A percentile compares a stretch with the other conserved stretches of the same genome.
These are phyloP conservation scores for Hemistola chrysoprasaria DNA, from an alignment of 2,888 invertebrate species.

Conservation along the genomic window DNA sequence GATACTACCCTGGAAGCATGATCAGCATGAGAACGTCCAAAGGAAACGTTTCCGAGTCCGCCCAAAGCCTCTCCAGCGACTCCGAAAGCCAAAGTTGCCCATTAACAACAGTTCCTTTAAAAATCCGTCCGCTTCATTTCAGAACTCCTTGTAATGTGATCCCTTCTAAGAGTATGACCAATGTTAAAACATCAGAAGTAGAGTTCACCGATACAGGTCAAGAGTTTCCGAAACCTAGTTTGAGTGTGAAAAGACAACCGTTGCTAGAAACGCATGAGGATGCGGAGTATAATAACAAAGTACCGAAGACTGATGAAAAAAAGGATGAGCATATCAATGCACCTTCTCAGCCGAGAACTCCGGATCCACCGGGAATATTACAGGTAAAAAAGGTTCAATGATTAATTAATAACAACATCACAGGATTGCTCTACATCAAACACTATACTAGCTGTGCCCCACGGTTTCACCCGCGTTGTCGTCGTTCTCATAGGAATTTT, in stretches of 20 bases:
- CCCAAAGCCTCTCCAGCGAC: constrained; percentile 85
- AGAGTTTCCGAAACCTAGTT: constrained; percentile 53
- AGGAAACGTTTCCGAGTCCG: constrained; percentile 83
- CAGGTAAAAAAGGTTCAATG: constrained; percentile 75
- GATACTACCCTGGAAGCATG: constrained; percentile 84
- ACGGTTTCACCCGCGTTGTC: too few species aligned
- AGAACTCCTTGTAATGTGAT: constrained; percentile 66
- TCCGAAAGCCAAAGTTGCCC: constrained; percentile 83
- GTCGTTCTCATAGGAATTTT: too few species aligned
- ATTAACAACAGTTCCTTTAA: constrained; percentile 76
- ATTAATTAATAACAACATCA: too few species aligned
- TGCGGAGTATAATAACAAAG: constrained; percentile 75
- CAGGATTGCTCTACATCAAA: too few species aligned
- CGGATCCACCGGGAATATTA: constrained; percentile 81
- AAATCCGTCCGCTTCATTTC: constrained; percentile 77
- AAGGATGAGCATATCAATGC: constrained; percentile 50
- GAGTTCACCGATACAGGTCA: constrained; percentile 73
- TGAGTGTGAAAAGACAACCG: constrained; percentile 76
- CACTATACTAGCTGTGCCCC: too few species aligned
- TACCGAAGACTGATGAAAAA: constrained; percentile 71
- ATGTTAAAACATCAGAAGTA: constrained; percentile 79
- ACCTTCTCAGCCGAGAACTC: constrained; percentile 43
- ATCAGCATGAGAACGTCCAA: constrained; percentile 84
- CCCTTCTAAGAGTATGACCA: constrained; percentile 84
- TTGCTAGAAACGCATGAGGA: constrained; percentile 69